Percentiles rank a stretch among this genome's conserved stretches.
Conservation (phyloP, 2,797 vertebrate species). For the Halcyon chelicuti region DNA sequence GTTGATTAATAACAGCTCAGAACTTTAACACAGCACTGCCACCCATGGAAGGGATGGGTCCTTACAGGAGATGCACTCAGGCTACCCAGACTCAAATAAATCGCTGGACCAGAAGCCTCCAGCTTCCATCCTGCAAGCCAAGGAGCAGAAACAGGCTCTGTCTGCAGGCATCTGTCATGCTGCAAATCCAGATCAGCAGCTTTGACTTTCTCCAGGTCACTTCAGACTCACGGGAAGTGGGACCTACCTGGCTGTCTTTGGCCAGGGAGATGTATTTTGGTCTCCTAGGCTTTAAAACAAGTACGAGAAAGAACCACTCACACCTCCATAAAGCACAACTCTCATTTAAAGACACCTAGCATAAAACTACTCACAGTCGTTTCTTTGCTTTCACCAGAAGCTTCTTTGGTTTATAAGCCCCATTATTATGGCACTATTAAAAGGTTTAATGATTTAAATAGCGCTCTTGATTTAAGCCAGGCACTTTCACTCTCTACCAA, state of each 20-base stretch:
- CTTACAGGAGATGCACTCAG: background rate
- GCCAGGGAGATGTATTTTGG: background rate
- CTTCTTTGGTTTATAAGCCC: slow-evolving; percentile 10
- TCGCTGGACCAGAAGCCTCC: background rate
- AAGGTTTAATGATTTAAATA: slow-evolving; percentile 66
- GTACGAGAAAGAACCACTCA: background rate
- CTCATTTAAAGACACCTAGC: background rate
- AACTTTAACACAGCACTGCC: background rate
- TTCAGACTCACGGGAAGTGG: background rate
- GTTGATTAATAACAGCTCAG: rapidly evolving
- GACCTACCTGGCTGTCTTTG: background rate
- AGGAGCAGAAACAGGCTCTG: background rate
- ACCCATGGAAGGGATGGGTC: background rate
- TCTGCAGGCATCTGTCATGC: background rate
- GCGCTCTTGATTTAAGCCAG: slow-evolving; percentile 36
- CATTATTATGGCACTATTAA: slow-evolving; percentile 59
- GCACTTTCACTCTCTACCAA: background rate
- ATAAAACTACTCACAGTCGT: background rate
- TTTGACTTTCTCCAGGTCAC: background rate
- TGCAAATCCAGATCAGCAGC: rapidly evolving
- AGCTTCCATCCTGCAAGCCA: background rate
- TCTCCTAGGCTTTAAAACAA: background rate
- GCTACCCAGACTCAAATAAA: background rate
- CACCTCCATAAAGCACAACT: background rate
- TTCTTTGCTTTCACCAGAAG: slow-evolving; percentile 12